Base-by-base conservation (phyloP, 2,888 invertebrate species). In the Ennomos quercinarius region DNA sequence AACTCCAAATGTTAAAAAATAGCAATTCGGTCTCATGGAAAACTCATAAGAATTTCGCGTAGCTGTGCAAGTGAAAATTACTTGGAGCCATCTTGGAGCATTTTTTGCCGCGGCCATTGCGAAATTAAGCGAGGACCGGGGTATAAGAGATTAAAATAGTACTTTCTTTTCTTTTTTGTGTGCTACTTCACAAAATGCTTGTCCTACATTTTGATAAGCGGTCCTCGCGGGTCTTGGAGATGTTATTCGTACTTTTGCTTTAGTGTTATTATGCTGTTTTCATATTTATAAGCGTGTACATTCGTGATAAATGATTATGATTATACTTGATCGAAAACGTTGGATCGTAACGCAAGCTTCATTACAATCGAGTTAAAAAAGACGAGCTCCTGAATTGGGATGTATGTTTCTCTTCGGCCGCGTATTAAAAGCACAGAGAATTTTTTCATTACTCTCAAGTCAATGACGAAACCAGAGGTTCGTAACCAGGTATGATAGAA, bases 141-240 rank as follows among this genome's bases (percentile, higher is more conserved):
- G 46, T 55, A 55, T 56, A 56, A 56, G 60, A 60, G 55, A 60
- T 60, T 60, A 60, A 60, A 60, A 60, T 55, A 60, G 43, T 60
- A 60, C 60, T 51, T 51, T 42, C 42, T 55, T 60, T 55, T 55
- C 50, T 47, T 55, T 60, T 61, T 61, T 56, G 60, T 51, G 59
- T 42, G 49, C 54, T 48, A 41, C 47, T 17, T 44, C 34, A 56
- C 54, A 55, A 56, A 61, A 56, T 56, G 51, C 55, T 55, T 61
- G 60, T 61, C 40, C 60, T 52, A 61, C 60, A 61, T 61, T 60
- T 61, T 56, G 51, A 27, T 44, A 46, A 45, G 40, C 59, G 54
- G 35, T 54, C 40, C 43, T 47, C 49, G 27, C 27, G 54, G 49
- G 49, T 43, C 38, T 52, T 38, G 46, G 43, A 40, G 39, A 51